phyloP scores from a whole-genome alignment of 2,888 invertebrate species.

The Nemotelus pantherinus region DNA sequence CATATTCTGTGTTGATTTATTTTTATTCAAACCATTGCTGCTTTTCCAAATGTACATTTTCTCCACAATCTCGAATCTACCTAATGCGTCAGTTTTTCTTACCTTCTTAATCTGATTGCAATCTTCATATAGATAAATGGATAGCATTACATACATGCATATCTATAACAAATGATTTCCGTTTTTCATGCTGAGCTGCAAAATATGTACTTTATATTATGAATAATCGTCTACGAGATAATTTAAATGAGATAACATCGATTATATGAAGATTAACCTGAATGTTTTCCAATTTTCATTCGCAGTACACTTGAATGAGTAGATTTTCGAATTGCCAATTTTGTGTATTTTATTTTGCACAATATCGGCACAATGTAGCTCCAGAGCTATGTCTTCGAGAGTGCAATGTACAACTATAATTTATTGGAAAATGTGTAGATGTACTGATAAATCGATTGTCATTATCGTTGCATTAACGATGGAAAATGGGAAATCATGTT shows the following conservation, averaged over 20 bases:
- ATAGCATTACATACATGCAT: not conserved
- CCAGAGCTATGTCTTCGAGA: too few species aligned
- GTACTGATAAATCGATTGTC: too few species aligned
- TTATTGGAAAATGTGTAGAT: too few species aligned
- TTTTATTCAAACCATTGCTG: too few species aligned
- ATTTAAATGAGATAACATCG: constrained; percentile 20
- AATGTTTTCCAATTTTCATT: not conserved
- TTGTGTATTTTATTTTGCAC: not conserved
- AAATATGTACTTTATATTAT: not conserved
- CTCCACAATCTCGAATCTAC: too few species aligned
- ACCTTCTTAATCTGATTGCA: too few species aligned
- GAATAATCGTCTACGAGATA: constrained; percentile 16
- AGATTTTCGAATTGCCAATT: not conserved
- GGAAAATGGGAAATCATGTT: not conserved
- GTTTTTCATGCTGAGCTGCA: not conserved
- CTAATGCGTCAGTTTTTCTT: too few species aligned
- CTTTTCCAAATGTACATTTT: too few species aligned
- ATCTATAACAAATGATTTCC: not conserved
- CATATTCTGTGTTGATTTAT: too few species aligned
- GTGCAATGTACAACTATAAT: too few species aligned
- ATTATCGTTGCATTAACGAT: constrained; percentile 6
- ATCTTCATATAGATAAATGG: too few species aligned
- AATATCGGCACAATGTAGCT: not conserved
- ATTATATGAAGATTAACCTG: constrained; percentile 23
- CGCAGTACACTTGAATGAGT: too few species aligned